A percentile compares a stretch with the other conserved stretches of the same genome.
phyloP scores from a whole-genome alignment of 2,888 invertebrate species.

The Brenthis ino region DNA sequence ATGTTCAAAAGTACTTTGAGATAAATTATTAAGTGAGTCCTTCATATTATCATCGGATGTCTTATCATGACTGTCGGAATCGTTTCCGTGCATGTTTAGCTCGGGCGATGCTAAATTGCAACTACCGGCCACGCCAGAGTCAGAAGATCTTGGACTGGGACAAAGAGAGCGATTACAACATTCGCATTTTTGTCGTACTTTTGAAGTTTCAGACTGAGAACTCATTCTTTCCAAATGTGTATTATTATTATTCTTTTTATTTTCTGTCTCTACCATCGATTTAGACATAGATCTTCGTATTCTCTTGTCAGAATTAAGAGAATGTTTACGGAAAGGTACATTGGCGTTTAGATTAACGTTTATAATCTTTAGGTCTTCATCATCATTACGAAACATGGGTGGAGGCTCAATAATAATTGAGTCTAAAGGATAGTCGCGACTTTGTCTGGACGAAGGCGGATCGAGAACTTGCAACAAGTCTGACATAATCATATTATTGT shows the following conservation, averaged over 20 bases:
- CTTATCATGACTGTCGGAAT: slow-evolving; percentile 69
- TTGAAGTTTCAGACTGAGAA: slow-evolving; percentile 70
- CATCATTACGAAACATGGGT: slow-evolving; percentile 82
- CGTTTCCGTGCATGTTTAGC: slow-evolving; percentile 74
- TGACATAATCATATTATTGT: slow-evolving; percentile 49
- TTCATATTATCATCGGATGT: slow-evolving; percentile 51
- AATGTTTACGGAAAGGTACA: slow-evolving; percentile 78
- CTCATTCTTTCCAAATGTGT: slow-evolving; percentile 68
- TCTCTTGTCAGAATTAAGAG: slow-evolving; percentile 84
- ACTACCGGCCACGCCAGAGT: slow-evolving; percentile 93
- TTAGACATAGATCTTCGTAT: slow-evolving; percentile 73
- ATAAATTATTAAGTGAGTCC: slow-evolving; percentile 57
- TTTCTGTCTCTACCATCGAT: slow-evolving; percentile 73
- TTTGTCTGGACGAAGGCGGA: slow-evolving; percentile 68
- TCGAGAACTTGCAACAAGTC: slow-evolving; percentile 62
- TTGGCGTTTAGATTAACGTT: slow-evolving; percentile 70
- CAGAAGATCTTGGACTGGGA: slow-evolving; percentile 88
- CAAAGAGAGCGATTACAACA: slow-evolving; percentile 84
- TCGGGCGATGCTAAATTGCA: slow-evolving; percentile 89
- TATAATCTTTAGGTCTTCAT: slow-evolving; percentile 70
- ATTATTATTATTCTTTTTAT: slow-evolving; percentile 56
- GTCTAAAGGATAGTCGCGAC: slow-evolving; percentile 56
- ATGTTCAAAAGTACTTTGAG: slow-evolving; percentile 59
- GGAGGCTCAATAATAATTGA: slow-evolving; percentile 81
- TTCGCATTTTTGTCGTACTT: slow-evolving; percentile 72